These are phyloP conservation scores for Gambelia wislizenii DNA, from an alignment of 2,797 vertebrate genomes.

Conservation along the genomic window DNA sequence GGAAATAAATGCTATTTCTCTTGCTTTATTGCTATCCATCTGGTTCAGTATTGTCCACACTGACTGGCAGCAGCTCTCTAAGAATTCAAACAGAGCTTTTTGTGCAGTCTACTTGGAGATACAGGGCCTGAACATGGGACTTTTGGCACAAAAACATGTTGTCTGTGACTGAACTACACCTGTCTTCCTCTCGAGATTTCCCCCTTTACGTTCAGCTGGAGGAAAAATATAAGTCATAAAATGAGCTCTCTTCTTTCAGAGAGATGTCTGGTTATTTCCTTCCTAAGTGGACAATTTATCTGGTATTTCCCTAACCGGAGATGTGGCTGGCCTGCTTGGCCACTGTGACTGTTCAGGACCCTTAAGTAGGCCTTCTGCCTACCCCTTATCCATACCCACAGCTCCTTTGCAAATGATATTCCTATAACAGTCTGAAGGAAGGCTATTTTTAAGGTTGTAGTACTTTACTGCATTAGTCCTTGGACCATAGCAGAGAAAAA, in stretches of 20 bases:
- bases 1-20: too few relatives aligned
- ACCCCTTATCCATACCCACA: neutral
- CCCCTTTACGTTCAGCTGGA: neutral
- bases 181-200: neutral
- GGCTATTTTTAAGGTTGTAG: neutral
- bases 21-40: too few relatives aligned
- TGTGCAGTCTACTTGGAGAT: neutral
- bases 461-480: neutral
- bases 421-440: neutral
- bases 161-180: neutral
- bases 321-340: neutral
- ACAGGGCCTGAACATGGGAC: neutral
- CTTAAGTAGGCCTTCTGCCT: neutral
- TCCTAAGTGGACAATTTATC: neutral
- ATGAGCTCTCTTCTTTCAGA: neutral
- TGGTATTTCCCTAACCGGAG: neutral
- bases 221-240: neutral
- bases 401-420: neutral
- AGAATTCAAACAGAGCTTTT: neutral
- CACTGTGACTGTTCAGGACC: neutral
- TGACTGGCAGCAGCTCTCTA: neutral
- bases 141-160: neutral
- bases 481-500: neutral
- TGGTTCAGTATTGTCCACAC: neutral
- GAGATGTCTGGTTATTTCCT: neutral